Evolutionary conservation across 2,888 invertebrate species (phyloP).

Genomic region (Eledona agricola): DNA sequence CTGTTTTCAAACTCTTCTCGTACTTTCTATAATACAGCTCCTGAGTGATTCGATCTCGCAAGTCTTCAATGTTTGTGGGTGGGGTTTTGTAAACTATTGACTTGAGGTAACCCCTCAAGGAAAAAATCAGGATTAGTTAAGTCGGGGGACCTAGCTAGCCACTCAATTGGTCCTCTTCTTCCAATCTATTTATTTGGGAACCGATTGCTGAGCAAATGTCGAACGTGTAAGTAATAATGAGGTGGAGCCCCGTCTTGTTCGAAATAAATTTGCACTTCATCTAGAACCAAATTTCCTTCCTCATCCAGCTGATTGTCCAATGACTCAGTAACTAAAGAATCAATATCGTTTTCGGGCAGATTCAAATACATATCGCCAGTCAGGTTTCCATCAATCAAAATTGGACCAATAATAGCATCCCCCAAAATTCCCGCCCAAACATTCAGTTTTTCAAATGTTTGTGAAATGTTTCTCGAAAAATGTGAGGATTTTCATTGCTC

Average conservation of each 20-base stretch:
- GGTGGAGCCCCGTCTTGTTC: conserved; percentile 1
- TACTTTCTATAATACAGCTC: neutral
- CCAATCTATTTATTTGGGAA: no score
- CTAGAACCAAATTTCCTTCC: neutral
- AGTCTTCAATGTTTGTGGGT: neutral
- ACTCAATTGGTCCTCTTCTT: no score
- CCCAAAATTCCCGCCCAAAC: no score
- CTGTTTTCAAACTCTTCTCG: neutral
- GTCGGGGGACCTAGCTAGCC: no score
- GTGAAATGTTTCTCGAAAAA: no score
- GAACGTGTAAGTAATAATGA: conserved; percentile 4
- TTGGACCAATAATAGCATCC: no score
- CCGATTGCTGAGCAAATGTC: neutral
- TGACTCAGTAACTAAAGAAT: neutral
- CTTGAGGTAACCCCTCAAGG: conserved; percentile 3
- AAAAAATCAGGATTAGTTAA: no score
- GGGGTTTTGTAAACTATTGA: conserved; percentile 6
- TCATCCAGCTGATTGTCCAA: conserved; percentile 5
- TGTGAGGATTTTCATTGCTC: no score
- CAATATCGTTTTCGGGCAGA: neutral
- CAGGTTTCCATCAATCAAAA: no score
- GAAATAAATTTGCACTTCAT: conserved; percentile 2
- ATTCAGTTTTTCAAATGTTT: no score
- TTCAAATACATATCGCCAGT: neutral
- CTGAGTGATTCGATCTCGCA: neutral